A percentile compares a stretch with the other conserved stretches of the same genome.
Conservation (phyloP, 2,113 vertebrate species). For the Tragelaphus imberbis region DNA sequence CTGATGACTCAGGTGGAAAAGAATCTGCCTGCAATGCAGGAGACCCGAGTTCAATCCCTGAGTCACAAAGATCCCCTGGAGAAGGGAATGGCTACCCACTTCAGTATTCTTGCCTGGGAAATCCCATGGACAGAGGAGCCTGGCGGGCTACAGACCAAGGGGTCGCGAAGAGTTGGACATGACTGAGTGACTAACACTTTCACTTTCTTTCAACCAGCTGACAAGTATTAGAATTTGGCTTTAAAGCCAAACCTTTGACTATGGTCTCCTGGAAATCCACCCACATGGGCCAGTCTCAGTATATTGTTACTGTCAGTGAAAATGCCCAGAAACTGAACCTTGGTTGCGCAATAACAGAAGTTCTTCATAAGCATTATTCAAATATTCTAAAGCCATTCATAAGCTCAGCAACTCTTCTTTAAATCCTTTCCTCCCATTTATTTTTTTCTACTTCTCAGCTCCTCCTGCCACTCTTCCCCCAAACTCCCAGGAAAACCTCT, state of each 20-base stretch:
- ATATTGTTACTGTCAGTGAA: neutral
- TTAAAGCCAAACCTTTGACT: neutral
- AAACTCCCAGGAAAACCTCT: neutral
- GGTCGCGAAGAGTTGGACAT: neutral
- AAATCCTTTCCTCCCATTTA: neutral
- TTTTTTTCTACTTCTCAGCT: neutral
- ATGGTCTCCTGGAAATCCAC: neutral
- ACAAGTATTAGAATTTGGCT: neutral
- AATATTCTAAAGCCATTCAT: neutral
- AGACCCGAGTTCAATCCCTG: neutral
- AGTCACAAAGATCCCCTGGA: neutral
- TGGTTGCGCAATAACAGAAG: neutral
- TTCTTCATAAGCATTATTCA: neutral
- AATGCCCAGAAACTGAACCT: neutral
- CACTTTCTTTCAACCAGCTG: neutral
- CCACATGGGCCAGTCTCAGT: neutral
- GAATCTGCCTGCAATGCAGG: neutral
- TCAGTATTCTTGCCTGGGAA: neutral
- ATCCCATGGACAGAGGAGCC: neutral
- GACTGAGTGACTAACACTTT: neutral
- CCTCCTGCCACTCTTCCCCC: neutral
- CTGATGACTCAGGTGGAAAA: neutral
- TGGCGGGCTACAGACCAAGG: neutral
- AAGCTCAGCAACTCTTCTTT: neutral
- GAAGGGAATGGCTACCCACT: neutral